Evolutionary conservation across 2,888 invertebrate species (phyloP).

Genomic region (Ophion costatus): DNA sequence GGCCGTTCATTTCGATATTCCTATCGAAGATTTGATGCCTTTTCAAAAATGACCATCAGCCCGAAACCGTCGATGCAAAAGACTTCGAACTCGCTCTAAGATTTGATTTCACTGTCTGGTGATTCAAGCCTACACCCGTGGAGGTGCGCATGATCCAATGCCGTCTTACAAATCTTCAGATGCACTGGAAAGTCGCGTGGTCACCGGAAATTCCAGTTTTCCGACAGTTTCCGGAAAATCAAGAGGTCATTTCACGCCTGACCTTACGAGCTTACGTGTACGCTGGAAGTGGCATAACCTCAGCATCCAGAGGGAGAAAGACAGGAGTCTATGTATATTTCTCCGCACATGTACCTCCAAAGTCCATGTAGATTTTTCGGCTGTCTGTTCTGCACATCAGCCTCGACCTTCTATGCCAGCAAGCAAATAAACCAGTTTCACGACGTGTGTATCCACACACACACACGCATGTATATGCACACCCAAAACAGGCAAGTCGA

Average conservation of each 20-base stretch:
- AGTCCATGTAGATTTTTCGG: constrained; percentile 64
- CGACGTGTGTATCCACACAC: constrained; percentile 67
- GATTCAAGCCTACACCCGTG: no score
- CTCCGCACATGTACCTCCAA: constrained; percentile 21
- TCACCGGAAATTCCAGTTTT: constrained; percentile 41
- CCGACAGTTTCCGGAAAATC: constrained; percentile 80
- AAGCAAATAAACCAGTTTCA: constrained; percentile 79
- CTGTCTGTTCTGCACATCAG: constrained; percentile 58
- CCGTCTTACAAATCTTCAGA: no score
- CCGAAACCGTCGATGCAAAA: no score
- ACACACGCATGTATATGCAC: background rate
- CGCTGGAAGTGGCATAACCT: constrained; percentile 48
- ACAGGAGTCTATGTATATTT: constrained; percentile 42
- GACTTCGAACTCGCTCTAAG: no score
- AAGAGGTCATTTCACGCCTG: constrained; percentile 61
- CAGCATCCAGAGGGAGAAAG: constrained; percentile 28
- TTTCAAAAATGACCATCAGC: no score
- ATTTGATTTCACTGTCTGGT: no score
- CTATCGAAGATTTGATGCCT: no score
- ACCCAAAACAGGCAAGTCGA: constrained; percentile 20
- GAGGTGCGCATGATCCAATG: no score
- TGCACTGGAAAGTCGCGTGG: constrained; percentile 23
- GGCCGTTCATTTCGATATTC: no score
- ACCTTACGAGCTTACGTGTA: constrained; percentile 40
- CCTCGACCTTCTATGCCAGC: constrained; percentile 65